Percentiles rank a stretch among this genome's conserved stretches.
phyloP scores from a whole-genome alignment of 2,888 invertebrate species.

The Caenorhabditis auriculariae region DNA sequence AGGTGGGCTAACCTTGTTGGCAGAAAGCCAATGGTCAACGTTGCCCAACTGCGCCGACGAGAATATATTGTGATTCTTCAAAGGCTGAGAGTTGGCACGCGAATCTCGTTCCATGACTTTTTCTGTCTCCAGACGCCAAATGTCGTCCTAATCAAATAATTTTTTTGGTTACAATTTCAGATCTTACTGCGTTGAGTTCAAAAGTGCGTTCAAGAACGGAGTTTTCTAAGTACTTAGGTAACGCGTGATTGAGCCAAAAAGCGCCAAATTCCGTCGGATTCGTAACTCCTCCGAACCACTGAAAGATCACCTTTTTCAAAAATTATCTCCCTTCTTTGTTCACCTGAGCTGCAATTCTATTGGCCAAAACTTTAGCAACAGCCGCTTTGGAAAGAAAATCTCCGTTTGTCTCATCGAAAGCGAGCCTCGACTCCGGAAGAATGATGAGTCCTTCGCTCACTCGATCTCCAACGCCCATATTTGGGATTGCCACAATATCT shows the following conservation, averaged over 20 bases:
- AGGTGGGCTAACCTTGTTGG: constrained; percentile 78
- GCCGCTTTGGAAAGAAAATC: constrained; percentile 73
- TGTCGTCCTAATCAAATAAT: constrained; percentile 22
- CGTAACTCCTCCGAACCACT: constrained; percentile 58
- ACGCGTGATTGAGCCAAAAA: constrained; percentile 58
- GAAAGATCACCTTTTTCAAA: not conserved
- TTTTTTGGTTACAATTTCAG: not conserved
- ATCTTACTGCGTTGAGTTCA: constrained; percentile 10
- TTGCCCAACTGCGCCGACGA: constrained; percentile 85
- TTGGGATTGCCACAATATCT: constrained; percentile 81
- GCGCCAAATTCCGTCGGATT: constrained; percentile 57
- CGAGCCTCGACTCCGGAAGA: constrained; percentile 67
- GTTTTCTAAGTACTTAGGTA: constrained; percentile 39
- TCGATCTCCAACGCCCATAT: constrained; percentile 86
- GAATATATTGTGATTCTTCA: constrained; percentile 79
- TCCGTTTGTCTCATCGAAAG: constrained; percentile 7
- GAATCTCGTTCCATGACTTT: constrained; percentile 71
- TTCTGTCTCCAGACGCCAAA: constrained; percentile 24
- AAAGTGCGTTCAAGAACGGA: constrained; percentile 22
- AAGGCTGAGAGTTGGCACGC: constrained; percentile 79
- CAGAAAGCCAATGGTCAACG: constrained; percentile 85
- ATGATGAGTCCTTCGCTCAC: constrained; percentile 92
- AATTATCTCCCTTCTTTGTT: not conserved
- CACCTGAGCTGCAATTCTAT: constrained; percentile 84
- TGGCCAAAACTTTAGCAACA: constrained; percentile 80